Percentiles rank a stretch among this genome's conserved stretches.
Evolutionary conservation across 2,888 invertebrate species (phyloP).

Genomic region (Bellardia bayeri): DNA sequence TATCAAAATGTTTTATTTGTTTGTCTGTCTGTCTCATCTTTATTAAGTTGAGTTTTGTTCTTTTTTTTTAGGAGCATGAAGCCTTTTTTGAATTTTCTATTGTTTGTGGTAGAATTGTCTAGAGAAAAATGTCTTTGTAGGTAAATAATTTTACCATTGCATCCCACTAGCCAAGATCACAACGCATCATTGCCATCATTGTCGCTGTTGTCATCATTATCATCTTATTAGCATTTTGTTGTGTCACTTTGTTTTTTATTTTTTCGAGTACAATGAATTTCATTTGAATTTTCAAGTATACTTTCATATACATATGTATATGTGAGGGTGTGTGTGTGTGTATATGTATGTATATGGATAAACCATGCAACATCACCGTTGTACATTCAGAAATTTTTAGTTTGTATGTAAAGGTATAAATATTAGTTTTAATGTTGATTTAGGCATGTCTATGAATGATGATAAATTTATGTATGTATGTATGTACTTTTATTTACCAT

Average conservation of each 20-base stretch:
- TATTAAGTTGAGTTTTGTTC: neutral
- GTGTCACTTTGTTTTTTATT: slow-evolving; percentile 54
- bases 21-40: neutral
- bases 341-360: neutral
- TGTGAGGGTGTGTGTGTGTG: neutral
- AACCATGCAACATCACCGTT: neutral
- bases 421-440: slow-evolving; percentile 52
- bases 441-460: slow-evolving; percentile 38
- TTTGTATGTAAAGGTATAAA: neutral
- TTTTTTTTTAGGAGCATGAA: no score
- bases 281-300: slow-evolving; percentile 51
- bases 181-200: slow-evolving; percentile 40
- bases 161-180: neutral
- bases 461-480: slow-evolving; percentile 13
- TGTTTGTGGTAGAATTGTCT: neutral
- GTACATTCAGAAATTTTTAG: neutral
- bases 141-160: neutral
- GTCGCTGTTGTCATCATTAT: slow-evolving; percentile 16
- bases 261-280: slow-evolving; percentile 9
- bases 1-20: neutral
- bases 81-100: neutral
- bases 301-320: neutral
- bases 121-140: neutral
- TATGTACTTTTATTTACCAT: slow-evolving; percentile 22
- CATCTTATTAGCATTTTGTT: slow-evolving; percentile 61